Percentiles rank a stretch among this genome's conserved stretches.
phyloP scores from a whole-genome alignment of 2,888 invertebrate genomes.

The Protophormia terraenovae region DNA sequence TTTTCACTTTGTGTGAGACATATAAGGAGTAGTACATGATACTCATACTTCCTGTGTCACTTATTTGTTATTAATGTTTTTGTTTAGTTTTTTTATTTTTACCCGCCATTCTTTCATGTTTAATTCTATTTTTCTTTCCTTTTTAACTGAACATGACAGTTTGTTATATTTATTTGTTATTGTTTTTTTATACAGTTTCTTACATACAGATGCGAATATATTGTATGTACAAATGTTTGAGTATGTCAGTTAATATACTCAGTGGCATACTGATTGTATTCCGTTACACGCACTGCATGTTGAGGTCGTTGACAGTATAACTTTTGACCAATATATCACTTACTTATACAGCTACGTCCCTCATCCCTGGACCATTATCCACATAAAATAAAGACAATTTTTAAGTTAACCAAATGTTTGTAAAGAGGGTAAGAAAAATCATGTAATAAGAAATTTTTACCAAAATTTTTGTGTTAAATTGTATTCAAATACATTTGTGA shows the following conservation, averaged over 20 bases:
- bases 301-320: conserved; percentile 26
- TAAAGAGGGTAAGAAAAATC: neutral
- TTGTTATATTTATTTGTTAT: conserved; percentile 31
- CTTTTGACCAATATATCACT: conserved; percentile 52
- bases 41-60: conserved; percentile 29
- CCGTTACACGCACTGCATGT: conserved; percentile 5
- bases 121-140: conserved; percentile 15
- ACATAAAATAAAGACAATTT: neutral
- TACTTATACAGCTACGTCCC: neutral
- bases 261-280: neutral
- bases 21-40: conserved; percentile 6
- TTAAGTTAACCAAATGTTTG: neutral
- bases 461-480: neutral
- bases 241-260: neutral
- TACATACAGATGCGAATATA: neutral
- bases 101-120: conserved; percentile 5
- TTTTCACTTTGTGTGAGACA: conserved; percentile 1
- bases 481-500: neutral
- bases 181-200: neutral
- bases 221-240: neutral
- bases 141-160: conserved; percentile 56
- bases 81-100: conserved; percentile 27
- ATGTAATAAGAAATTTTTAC: neutral
- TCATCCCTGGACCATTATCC: too few relatives aligned
- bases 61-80: conserved; percentile 49